Evolutionary conservation across 2,113 vertebrate genomes (phyloP).

Genomic region (Chamaetylas fuelleborni): DNA sequence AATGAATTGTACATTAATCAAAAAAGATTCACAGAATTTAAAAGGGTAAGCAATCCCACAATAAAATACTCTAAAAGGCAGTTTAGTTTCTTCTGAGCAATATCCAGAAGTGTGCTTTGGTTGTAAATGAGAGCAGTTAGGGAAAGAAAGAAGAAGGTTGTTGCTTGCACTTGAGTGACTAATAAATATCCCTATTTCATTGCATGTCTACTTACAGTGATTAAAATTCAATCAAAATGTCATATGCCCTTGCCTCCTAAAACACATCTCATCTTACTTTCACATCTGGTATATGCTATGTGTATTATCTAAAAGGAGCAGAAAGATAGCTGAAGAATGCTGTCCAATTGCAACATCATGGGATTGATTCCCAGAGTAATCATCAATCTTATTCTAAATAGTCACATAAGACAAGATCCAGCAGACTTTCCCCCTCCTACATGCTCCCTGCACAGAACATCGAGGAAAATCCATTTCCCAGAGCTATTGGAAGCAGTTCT

Average conservation of each 20-base stretch:
- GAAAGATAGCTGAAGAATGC: conserved; percentile 24
- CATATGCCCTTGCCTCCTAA: background rate
- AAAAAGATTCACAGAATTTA: background rate
- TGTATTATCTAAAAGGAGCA: conserved; percentile 1
- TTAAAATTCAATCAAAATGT: conserved; percentile 44
- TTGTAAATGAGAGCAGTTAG: conserved; percentile 16
- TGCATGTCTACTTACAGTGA: conserved; percentile 32
- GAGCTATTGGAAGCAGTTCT: background rate
- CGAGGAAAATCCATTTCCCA: background rate
- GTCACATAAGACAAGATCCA: background rate
- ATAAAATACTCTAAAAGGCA: background rate
- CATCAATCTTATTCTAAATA: conserved; percentile 41
- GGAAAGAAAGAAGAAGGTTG: background rate
- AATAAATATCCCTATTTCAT: conserved; percentile 44
- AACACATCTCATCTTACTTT: conserved; percentile 38
- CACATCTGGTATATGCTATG: background rate
- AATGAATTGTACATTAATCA: conserved; percentile 7
- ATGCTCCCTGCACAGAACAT: background rate
- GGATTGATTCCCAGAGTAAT: conserved; percentile 10
- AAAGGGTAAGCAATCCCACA: background rate
- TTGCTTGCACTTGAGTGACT: conserved; percentile 18
- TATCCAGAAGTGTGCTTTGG: background rate
- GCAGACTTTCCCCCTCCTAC: background rate
- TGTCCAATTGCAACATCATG: conserved; percentile 5
- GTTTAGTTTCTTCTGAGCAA: background rate